phyloP scores from a whole-genome alignment of 1,140 invertebrate species.

The Drosophila kikkawai region DNA sequence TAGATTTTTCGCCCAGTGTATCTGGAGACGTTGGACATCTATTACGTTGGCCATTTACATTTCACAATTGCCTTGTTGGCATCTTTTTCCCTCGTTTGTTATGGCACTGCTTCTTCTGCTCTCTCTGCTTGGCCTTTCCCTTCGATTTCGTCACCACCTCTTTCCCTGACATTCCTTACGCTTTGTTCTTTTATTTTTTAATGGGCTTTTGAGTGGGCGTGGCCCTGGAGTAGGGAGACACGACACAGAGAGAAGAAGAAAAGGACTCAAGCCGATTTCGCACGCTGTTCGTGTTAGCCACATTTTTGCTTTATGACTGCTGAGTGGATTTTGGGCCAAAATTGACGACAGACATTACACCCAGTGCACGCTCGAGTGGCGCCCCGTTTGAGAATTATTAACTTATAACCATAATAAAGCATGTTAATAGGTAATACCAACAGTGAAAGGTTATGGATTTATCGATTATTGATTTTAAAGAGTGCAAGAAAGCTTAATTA shows the following conservation, averaged over 20 bases:
- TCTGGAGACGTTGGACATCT: slow-evolving; percentile 64
- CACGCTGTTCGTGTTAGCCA: slow-evolving; percentile 26
- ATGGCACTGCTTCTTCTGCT: slow-evolving; percentile 40
- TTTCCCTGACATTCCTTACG: neutral
- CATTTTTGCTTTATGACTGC: slow-evolving; percentile 36
- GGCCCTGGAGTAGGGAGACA: slow-evolving; percentile 5
- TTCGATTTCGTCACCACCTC: neutral
- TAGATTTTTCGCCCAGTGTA: neutral
- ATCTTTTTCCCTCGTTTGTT: slow-evolving; percentile 62
- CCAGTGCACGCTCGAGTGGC: slow-evolving; percentile 22
- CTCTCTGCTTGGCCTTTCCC: neutral
- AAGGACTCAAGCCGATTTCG: slow-evolving; percentile 46
- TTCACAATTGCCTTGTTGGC: slow-evolving; percentile 82
- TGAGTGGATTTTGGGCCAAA: slow-evolving; percentile 53
- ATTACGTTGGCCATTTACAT: slow-evolving; percentile 78
- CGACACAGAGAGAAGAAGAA: neutral
- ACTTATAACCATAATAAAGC: slow-evolving; percentile 32
- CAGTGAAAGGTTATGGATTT: neutral
- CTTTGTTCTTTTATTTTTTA: slow-evolving; percentile 64
- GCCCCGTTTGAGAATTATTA: slow-evolving; percentile 29
- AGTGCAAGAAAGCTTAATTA: neutral
- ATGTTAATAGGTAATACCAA: slow-evolving; percentile 24
- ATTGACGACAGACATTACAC: slow-evolving; percentile 41
- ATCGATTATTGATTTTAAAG: slow-evolving; percentile 7
- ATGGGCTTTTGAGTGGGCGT: slow-evolving; percentile 61